Evolutionary conservation across 2,113 vertebrate species (phyloP).

Genomic region (Amia ocellicauda): DNA sequence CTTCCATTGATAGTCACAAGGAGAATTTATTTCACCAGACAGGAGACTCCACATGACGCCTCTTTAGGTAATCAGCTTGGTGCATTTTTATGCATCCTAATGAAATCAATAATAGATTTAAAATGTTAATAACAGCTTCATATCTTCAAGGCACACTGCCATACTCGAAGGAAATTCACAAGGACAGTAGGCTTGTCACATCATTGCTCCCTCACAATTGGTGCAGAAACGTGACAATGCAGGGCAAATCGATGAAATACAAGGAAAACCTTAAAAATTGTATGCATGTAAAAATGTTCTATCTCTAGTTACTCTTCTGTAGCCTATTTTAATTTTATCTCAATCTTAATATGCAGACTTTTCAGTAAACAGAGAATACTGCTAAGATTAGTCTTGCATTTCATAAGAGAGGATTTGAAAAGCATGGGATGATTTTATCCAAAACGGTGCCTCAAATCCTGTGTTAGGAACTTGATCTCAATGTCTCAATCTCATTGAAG

Average conservation of each 20-base stretch:
- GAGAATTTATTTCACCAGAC: conserved; percentile 60
- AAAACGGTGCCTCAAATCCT: too few relatives aligned
- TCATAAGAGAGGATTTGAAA: too few relatives aligned
- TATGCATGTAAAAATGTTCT: too few relatives aligned
- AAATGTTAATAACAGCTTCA: conserved; percentile 19
- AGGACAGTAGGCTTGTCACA: background rate
- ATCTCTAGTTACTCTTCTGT: too few relatives aligned
- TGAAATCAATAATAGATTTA: conserved; percentile 25
- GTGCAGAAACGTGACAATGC: background rate
- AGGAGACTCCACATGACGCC: conserved; percentile 66
- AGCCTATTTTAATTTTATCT: too few relatives aligned
- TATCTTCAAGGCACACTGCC: background rate
- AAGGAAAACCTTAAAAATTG: background rate
- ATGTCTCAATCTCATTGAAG: too few relatives aligned
- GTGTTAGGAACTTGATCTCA: too few relatives aligned
- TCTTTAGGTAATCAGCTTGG: conserved; percentile 74
- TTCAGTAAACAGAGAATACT: too few relatives aligned
- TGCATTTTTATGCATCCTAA: conserved; percentile 20
- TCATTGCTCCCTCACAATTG: background rate
- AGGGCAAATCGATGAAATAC: background rate
- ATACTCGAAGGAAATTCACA: conserved; percentile 4
- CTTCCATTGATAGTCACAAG: conserved; percentile 61
- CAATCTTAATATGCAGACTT: too few relatives aligned
- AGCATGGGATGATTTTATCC: too few relatives aligned
- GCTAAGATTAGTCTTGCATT: too few relatives aligned